Conservation (phyloP, 2,888 invertebrate genomes). For the Harpagoxenus sublaevis region DNA sequence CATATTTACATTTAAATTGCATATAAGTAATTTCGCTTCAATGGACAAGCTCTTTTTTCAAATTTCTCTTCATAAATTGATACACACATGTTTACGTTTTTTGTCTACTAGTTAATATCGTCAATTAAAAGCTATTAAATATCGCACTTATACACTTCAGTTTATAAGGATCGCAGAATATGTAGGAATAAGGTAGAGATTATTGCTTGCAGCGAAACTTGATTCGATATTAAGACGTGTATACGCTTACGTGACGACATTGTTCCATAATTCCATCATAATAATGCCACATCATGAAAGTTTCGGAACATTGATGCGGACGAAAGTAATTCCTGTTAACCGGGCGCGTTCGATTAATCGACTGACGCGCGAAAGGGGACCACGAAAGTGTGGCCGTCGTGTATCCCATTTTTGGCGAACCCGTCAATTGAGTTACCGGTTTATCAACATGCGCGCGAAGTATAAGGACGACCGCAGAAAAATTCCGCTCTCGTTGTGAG, state of each 20-base stretch:
- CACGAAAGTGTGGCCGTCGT: conserved; percentile 19
- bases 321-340: conserved; percentile 27
- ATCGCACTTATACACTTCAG: neutral
- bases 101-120: neutral
- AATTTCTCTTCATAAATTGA: neutral
- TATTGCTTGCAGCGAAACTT: neutral
- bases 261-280: conserved; percentile 26
- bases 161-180: neutral
- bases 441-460: conserved; percentile 32
- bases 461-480: conserved; percentile 43
- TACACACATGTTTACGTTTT: neutral
- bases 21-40: conserved; percentile 10
- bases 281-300: conserved; percentile 37
- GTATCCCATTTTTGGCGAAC: conserved; percentile 49
- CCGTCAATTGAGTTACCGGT: conserved; percentile 56
- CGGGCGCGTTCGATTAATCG: conserved; percentile 32
- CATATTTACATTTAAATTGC: conserved; percentile 7
- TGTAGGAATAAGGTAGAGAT: neutral
- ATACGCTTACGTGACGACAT: conserved; percentile 6
- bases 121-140: neutral
- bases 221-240: conserved; percentile 15
- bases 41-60: neutral
- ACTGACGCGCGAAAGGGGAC: conserved; percentile 39
- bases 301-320: conserved; percentile 16
- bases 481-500: conserved; percentile 48